Percentiles rank a stretch among this genome's conserved stretches.
These are phyloP conservation scores for Falco naumanni DNA, from an alignment of 2,797 vertebrate species.

Conservation along the genomic window DNA sequence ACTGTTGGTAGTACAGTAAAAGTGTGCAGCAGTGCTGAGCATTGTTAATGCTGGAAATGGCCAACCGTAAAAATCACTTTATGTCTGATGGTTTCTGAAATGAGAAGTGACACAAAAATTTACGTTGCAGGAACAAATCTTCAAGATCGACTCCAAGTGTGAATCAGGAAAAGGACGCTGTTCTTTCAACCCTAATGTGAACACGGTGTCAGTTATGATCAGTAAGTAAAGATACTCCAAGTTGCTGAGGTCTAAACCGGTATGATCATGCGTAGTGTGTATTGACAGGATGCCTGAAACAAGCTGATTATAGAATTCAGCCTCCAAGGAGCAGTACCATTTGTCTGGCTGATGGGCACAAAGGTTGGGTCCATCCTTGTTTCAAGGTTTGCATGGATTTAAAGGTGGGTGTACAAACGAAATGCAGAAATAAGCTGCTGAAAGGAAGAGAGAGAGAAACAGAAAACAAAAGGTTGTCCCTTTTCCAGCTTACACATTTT, in stretches of 20 bases:
- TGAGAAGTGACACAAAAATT: conserved; percentile 16
- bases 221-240: conserved; percentile 84
- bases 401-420: not conserved
- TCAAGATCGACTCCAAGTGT: conserved; percentile 90
- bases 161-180: conserved; percentile 97
- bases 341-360: not conserved
- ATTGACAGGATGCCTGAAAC: not conserved
- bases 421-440: not conserved
- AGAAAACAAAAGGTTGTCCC: not conserved
- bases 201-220: conserved; percentile 97
- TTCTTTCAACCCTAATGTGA: conserved; percentile 95
- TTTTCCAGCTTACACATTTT: conserved; percentile 14
- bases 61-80: not conserved
- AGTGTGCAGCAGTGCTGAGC: not conserved
- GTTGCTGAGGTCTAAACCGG: not conserved
- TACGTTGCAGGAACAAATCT: conserved; percentile 88
- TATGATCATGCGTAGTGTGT: not conserved
- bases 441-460: not conserved
- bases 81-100: not conserved
- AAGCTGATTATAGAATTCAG: not conserved
- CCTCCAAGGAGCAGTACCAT: not conserved
- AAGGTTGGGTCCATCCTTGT: not conserved
- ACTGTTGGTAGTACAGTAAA: not conserved
- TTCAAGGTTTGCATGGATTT: not conserved
- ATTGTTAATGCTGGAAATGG: not conserved